Percentiles rank a stretch among this genome's conserved stretches.
These are phyloP conservation scores for Pseudopodoces humilis DNA, from an alignment of 2,113 vertebrate genomes.

Conservation along the genomic window DNA sequence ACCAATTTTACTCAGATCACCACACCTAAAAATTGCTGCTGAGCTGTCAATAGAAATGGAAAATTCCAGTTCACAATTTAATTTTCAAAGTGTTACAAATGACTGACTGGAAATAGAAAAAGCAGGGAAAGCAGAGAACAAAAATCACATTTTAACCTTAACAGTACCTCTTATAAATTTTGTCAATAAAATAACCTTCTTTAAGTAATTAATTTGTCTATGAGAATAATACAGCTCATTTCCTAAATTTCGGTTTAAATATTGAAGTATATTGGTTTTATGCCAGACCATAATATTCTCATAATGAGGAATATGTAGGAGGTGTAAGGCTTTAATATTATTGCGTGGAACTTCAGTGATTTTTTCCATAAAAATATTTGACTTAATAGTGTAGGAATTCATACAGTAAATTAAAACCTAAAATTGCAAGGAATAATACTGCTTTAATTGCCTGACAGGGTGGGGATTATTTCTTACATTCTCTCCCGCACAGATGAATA, in stretches of 20 bases:
- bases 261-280: neutral
- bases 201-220: neutral
- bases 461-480: conserved; percentile 33
- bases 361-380: conserved; percentile 42
- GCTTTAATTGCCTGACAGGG: conserved; percentile 28
- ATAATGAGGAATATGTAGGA: neutral
- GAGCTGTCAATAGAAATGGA: neutral
- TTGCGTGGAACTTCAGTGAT: neutral
- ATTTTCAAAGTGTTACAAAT: conserved; percentile 4
- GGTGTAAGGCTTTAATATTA: neutral
- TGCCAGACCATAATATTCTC: neutral
- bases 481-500: neutral
- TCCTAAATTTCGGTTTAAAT: conserved; percentile 9
- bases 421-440: conserved; percentile 18
- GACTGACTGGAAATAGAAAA: neutral
- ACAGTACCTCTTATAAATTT: neutral
- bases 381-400: conserved; percentile 21
- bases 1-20: neutral
- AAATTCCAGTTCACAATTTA: conserved; percentile 7
- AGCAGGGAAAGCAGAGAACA: neutral
- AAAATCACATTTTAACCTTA: neutral
- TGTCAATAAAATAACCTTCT: neutral
- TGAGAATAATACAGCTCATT: conserved; percentile 1
- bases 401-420: conserved; percentile 48
- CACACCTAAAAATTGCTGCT: neutral